Evolutionary conservation across 2,113 vertebrate genomes (phyloP), one percentile per base, ranked within the genome.

Genomic region (Haplochromis vanheusdeni): DNA sequence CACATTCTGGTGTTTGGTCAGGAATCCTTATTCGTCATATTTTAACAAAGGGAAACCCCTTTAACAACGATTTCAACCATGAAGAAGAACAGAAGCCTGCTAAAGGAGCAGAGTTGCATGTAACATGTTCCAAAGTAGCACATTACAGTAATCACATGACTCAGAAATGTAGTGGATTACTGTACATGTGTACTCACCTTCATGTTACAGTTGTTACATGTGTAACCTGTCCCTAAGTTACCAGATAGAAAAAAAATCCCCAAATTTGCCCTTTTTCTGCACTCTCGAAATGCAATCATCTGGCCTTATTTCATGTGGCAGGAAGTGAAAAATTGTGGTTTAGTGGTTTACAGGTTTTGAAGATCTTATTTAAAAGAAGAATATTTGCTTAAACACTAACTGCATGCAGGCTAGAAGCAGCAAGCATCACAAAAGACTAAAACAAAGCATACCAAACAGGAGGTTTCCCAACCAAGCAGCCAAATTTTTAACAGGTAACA

Each of bases 271-370:
- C 68, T 26, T 73, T 77, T 77, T 31, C 26, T 31, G 9, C 45
- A 75, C 0, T 0, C 42, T n/a, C 9, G 2, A 19, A 31, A 31
- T 49, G 14, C 26, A 49, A 12, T 31, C 26, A 31, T 31, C 42
- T 31, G 9, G 42, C 26, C 70, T 77, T 47, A 31, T 47, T 31
- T 77, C 42, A 49, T 31, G 16, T 49, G 42, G 42, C 45, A 17
- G 26, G 26, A 49, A 47, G 70, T 49, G 26, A 77, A 49, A 77
- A 77, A 12, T 37, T 37, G 60, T 77, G 40, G 70, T 28, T 10
- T 10, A 47, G 21, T 28, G 68, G 14, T 75, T 75, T 75, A 47
- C 21, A 49, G 23, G 6, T 28, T 45, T 45, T 26, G 21, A 73
- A 10, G 68, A 45, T 45, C 0, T 75, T 28, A 68, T 21, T 37